Conservation (phyloP, 1,140 invertebrate species). For the Zelostemma sp. region DNA sequence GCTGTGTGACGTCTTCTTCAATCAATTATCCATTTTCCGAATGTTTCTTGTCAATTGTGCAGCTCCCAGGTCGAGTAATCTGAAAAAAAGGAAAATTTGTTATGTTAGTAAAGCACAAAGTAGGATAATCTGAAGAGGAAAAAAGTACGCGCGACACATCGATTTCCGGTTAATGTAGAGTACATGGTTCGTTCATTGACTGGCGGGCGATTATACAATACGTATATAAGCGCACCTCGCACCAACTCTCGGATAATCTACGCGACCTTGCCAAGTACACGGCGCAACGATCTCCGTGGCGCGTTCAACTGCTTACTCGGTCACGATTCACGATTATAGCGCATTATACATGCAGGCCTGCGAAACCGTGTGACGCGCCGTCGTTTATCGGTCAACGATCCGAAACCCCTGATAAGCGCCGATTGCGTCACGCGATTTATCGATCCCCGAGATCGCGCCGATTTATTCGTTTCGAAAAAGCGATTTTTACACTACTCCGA, state of each 20-base stretch:
- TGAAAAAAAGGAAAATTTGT: neutral
- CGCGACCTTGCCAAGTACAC: slow-evolving; percentile 59
- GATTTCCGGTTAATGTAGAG: slow-evolving; percentile 42
- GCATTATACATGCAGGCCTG: slow-evolving; percentile 26
- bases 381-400: slow-evolving; percentile 53
- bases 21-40: neutral
- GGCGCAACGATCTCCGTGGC: too few relatives aligned
- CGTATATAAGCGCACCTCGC: slow-evolving; percentile 39
- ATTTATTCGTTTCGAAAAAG: too few relatives aligned
- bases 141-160: slow-evolving; percentile 45
- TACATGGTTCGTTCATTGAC: slow-evolving; percentile 54
- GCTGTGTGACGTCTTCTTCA: too few relatives aligned
- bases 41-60: too few relatives aligned
- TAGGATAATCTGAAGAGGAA: slow-evolving; percentile 21
- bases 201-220: slow-evolving; percentile 49
- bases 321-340: slow-evolving; percentile 55
- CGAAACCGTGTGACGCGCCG: slow-evolving; percentile 7
- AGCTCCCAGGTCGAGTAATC: neutral
- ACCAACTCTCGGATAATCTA: slow-evolving; percentile 52
- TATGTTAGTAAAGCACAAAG: neutral
- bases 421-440: neutral
- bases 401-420: slow-evolving; percentile 26
- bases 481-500: neutral
- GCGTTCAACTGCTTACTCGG: slow-evolving; percentile 50
- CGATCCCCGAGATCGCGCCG: too few relatives aligned